These are phyloP conservation scores for Meta bourneti DNA, from an alignment of 2,888 invertebrate genomes.

Conservation along the genomic window DNA sequence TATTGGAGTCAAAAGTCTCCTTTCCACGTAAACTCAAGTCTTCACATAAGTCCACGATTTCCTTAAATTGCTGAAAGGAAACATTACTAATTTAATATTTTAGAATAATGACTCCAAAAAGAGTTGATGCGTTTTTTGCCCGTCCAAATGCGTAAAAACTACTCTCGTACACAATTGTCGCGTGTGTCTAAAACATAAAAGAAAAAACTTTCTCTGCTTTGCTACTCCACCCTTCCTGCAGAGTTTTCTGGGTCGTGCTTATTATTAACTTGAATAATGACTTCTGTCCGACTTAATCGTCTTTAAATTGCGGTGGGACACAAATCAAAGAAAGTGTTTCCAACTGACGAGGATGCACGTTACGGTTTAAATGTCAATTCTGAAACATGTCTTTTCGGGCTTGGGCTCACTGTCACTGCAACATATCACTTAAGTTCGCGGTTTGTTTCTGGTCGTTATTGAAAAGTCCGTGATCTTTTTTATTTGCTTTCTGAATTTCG, in stretches of 20 bases:
- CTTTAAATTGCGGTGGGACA: conserved; percentile 42
- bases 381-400: not conserved
- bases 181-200: conserved; percentile 11
- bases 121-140: not conserved
- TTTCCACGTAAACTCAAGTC: too few relatives aligned
- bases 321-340: conserved; percentile 24
- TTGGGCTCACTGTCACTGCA: not conserved
- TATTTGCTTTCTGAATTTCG: too few relatives aligned
- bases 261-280: conserved; percentile 65
- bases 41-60: too few relatives aligned
- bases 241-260: conserved; percentile 18
- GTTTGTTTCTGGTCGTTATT: not conserved
- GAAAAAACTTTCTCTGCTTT: not conserved
- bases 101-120: not conserved
- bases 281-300: conserved; percentile 52
- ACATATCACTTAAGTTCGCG: not conserved
- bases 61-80: not conserved
- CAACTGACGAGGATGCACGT: not conserved
- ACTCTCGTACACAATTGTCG: not conserved
- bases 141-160: not conserved
- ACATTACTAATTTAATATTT: conserved; percentile 14
- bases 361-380: conserved; percentile 12
- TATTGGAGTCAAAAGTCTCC: too few relatives aligned
- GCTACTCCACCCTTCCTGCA: conserved; percentile 61
- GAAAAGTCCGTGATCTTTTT: not conserved